These are phyloP conservation scores for Cairina moschata DNA, from an alignment of 2,113 vertebrate genomes.

Conservation along the genomic window DNA sequence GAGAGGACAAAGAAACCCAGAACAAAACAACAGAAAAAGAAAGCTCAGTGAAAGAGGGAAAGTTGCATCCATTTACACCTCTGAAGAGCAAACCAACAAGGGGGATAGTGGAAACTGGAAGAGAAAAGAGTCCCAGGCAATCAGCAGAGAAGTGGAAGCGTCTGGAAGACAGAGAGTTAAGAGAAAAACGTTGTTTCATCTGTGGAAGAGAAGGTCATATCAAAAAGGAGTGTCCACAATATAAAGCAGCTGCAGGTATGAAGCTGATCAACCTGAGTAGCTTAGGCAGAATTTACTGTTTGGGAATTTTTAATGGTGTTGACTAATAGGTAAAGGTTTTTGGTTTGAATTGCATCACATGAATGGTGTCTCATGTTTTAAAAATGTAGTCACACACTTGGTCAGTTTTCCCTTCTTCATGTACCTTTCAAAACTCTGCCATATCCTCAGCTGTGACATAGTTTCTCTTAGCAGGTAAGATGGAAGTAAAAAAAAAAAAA, in stretches of 20 bases:
- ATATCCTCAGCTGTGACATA: neutral
- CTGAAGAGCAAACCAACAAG: slow-evolving; percentile 61
- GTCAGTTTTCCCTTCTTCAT: neutral
- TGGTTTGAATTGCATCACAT: neutral
- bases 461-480: neutral
- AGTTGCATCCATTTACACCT: neutral
- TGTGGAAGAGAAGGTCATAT: slow-evolving; percentile 90
- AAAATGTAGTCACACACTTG: neutral
- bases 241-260: slow-evolving; percentile 86
- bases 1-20: slow-evolving; percentile 76
- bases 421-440: neutral
- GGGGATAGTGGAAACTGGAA: slow-evolving; percentile 63
- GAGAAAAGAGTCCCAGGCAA: slow-evolving; percentile 75
- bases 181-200: slow-evolving; percentile 88
- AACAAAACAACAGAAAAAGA: slow-evolving; percentile 72
- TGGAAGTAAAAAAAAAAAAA: neutral
- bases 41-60: slow-evolving; percentile 64
- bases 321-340: neutral
- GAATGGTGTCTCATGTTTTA: neutral
- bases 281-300: fast-evolving
- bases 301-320: neutral
- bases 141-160: slow-evolving; percentile 83
- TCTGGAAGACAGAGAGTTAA: slow-evolving; percentile 80
- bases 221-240: slow-evolving; percentile 90
- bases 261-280: neutral